Percentiles rank a stretch among this genome's conserved stretches.
Evolutionary conservation across 2,888 invertebrate genomes (phyloP).

Genomic region (Pyrgus malvae): DNA sequence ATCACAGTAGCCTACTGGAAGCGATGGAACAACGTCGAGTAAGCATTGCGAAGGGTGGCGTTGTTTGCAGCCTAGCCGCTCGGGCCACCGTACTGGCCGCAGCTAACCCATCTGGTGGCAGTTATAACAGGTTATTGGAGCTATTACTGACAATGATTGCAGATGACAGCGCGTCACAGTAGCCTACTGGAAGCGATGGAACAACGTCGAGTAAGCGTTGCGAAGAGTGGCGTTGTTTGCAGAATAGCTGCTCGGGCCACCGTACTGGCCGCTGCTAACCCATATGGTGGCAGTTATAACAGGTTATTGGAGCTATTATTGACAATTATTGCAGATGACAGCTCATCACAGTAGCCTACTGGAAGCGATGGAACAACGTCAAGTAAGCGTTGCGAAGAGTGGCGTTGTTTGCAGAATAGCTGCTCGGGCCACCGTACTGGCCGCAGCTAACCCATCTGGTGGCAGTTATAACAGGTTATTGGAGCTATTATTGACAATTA

Average conservation of each 20-base stretch:
- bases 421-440: conserved; percentile 92
- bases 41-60: conserved; percentile 93
- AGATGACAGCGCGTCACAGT: conserved; percentile 64
- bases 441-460: conserved; percentile 95
- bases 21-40: conserved; percentile 97
- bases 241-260: conserved; percentile 91
- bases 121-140: conserved; percentile 85
- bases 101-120: conserved; percentile 95
- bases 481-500: not conserved
- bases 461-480: conserved; percentile 90
- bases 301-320: conserved; percentile 48
- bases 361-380: conserved; percentile 97
- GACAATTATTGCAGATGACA: conserved; percentile 51
- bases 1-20: conserved; percentile 89
- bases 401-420: conserved; percentile 91
- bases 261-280: conserved; percentile 96
- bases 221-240: conserved; percentile 92
- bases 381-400: conserved; percentile 95
- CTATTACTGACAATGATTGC: not conserved
- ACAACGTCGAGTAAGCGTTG: conserved; percentile 93
- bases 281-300: conserved; percentile 93
- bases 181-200: conserved; percentile 97
- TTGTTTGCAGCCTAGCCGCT: conserved; percentile 90
- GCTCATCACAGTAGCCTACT: conserved; percentile 85
- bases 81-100: conserved; percentile 94